These are phyloP conservation scores for Metridium senile DNA, from an alignment of 92 coral and sea anemone genomes.

Conservation along the genomic window DNA sequence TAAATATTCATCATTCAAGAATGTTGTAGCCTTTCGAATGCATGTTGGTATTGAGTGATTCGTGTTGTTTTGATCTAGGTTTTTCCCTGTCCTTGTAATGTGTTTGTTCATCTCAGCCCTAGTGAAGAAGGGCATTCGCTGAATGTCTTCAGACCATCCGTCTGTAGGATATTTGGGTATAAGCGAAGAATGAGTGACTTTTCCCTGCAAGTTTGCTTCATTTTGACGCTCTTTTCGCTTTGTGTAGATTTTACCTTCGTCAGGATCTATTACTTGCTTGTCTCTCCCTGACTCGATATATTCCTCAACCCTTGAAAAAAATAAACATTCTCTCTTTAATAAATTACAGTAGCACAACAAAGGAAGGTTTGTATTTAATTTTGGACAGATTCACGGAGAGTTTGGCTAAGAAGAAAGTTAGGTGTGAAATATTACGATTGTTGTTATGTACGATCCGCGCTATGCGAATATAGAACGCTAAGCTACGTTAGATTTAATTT, in stretches of 20 bases:
- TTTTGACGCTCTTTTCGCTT: too few relatives aligned
- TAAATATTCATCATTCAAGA: conserved; percentile 55
- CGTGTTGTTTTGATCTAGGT: conserved; percentile 21
- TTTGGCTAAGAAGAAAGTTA: too few relatives aligned
- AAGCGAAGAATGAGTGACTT: neutral
- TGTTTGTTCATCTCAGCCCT: too few relatives aligned
- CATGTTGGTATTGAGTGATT: conserved; percentile 52
- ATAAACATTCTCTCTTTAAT: too few relatives aligned
- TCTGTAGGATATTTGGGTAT: conserved; percentile 24
- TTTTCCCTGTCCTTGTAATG: conserved; percentile 44
- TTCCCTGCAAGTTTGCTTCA: neutral
- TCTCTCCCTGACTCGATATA: conserved; percentile 43
- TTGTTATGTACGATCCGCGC: too few relatives aligned
- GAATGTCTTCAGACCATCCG: conserved; percentile 30
- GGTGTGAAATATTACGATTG: too few relatives aligned
- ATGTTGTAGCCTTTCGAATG: conserved; percentile 53
- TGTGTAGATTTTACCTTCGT: conserved; percentile 20
- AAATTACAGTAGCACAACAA: too few relatives aligned
- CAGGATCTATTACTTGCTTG: conserved; percentile 49
- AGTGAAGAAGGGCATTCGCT: conserved; percentile 35
- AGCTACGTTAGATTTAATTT: too few relatives aligned
- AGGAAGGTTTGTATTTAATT: too few relatives aligned
- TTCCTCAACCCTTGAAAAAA: conserved; percentile 40
- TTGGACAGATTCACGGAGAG: too few relatives aligned
- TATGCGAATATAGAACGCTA: too few relatives aligned